Base-by-base conservation (phyloP, 2,888 invertebrate genomes). In the Deilephila elpenor region DNA sequence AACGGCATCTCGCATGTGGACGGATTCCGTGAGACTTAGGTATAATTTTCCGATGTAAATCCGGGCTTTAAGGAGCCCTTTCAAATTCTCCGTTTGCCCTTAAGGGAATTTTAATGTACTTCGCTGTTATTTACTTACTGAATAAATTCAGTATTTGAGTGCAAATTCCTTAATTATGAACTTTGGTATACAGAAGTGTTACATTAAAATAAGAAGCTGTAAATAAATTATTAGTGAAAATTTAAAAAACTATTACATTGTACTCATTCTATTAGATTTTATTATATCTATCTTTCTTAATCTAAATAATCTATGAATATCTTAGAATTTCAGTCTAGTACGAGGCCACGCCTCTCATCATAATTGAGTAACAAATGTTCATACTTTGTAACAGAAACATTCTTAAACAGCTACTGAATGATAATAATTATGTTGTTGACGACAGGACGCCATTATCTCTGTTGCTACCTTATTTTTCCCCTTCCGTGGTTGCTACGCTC, bases 21-120 rank as follows among this genome's bases (percentile, higher is more conserved):
- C 83, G 87, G 87, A 88, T 88, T 89, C 83, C 84, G 82, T 85
- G 80, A 83, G 89, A 87, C 86, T 91, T 89, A 86, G 84, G 87
- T 88, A 89, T 90, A 90, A 91, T 92, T 91, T 90, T 87, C 87
- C 84, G 82, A 83, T 85, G 89, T 88, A 89, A 91, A 89, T 89
- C 89, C 88, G 80, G 85, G 88, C 84, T 89, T 89, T 87, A 83
- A 85, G 82, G 81, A 86, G 83, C 79, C 88, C 83, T 88, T 87
- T 83, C 85, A 84, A 88, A 89, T 86, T 87, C 87, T 77, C 80
- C 81, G 79, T 80, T 78, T 76, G 80, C 81, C 82, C 80, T 83
- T 81, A 83, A 85, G 85, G 86, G 85, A 89, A 88, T 85, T 89
- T 86, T 86, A 85, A 85, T 75, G 80, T 80, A 79, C 80, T 78